phyloP scores from a whole-genome alignment of 2,113 vertebrate genomes.

The Centropus unirufus region DNA sequence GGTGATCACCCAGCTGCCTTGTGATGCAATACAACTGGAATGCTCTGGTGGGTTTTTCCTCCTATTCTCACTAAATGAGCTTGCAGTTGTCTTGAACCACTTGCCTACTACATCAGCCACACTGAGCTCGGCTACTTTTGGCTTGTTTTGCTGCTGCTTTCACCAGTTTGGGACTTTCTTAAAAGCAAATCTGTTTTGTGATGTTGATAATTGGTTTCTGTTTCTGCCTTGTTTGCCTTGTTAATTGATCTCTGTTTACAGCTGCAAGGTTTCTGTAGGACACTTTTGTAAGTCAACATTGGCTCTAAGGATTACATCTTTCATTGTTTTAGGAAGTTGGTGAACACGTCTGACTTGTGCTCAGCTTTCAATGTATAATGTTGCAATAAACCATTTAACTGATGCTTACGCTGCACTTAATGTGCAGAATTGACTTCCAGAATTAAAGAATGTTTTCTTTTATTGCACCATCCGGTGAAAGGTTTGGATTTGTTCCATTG shows the following conservation, averaged over 20 bases:
- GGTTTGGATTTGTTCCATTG: not conserved
- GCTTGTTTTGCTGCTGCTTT: not conserved
- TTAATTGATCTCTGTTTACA: not conserved
- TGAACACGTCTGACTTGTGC: not conserved
- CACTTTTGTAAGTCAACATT: not conserved
- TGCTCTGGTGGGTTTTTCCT: conserved; percentile 20
- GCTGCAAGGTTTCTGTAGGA: not conserved
- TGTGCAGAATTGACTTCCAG: not conserved
- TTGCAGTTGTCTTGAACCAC: not conserved
- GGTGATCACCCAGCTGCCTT: conserved; percentile 38
- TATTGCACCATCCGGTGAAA: not conserved
- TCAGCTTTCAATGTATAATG: not conserved
- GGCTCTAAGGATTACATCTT: not conserved
- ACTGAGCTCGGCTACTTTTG: not conserved
- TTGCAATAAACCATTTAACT: not conserved
- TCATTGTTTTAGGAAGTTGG: not conserved
- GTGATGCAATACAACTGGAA: conserved; percentile 57
- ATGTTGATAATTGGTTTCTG: not conserved
- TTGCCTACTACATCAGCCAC: not conserved
- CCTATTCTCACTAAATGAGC: not conserved
- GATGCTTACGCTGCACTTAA: not conserved
- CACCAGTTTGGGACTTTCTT: not conserved
- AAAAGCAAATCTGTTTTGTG: not conserved
- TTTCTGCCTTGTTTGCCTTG: not conserved
- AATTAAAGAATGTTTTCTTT: not conserved